A percentile compares a stretch with the other conserved stretches of the same genome.
phyloP scores from a whole-genome alignment of 2,888 invertebrate genomes.

The Trichogramma evanescens region DNA sequence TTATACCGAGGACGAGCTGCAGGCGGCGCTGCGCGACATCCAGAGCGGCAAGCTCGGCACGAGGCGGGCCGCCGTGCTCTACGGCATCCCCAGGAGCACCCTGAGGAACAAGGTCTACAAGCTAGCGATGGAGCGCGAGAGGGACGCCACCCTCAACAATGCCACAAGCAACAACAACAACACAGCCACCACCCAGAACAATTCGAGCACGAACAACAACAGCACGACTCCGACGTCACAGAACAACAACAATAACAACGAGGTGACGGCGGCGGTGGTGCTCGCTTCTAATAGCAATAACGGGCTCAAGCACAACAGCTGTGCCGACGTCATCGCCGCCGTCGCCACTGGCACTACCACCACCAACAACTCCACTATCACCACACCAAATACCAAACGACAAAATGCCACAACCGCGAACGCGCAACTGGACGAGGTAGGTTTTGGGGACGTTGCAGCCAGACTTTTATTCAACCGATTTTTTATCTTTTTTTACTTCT shows the following conservation, averaged over 20 bases:
- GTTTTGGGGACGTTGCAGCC: constrained; percentile 36
- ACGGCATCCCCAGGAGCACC: constrained; percentile 94
- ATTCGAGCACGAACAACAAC: constrained; percentile 24
- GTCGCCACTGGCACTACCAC: constrained; percentile 33
- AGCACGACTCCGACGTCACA: constrained; percentile 32
- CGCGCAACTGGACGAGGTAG: constrained; percentile 46
- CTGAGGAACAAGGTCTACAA: constrained; percentile 93
- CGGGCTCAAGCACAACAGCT: background rate
- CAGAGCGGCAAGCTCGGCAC: constrained; percentile 89
- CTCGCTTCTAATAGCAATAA: background rate
- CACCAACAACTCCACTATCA: constrained; percentile 37
- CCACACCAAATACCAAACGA: constrained; percentile 38
- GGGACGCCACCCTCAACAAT: constrained; percentile 55
- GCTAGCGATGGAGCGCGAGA: constrained; percentile 64
- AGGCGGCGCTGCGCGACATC: constrained; percentile 89
- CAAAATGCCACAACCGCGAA: constrained; percentile 44
- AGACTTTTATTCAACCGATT: too few relatives aligned
- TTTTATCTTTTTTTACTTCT: too few relatives aligned
- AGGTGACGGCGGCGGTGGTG: constrained; percentile 15
- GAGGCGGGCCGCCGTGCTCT: constrained; percentile 86
- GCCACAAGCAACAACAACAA: constrained; percentile 25
- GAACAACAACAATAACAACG: constrained; percentile 24
- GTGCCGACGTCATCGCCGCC: constrained; percentile 27
- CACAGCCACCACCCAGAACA: constrained; percentile 41
- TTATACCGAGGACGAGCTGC: constrained; percentile 94